phyloP scores from a whole-genome alignment of 2,113 vertebrate genomes.

The Donacobius atricapilla region DNA sequence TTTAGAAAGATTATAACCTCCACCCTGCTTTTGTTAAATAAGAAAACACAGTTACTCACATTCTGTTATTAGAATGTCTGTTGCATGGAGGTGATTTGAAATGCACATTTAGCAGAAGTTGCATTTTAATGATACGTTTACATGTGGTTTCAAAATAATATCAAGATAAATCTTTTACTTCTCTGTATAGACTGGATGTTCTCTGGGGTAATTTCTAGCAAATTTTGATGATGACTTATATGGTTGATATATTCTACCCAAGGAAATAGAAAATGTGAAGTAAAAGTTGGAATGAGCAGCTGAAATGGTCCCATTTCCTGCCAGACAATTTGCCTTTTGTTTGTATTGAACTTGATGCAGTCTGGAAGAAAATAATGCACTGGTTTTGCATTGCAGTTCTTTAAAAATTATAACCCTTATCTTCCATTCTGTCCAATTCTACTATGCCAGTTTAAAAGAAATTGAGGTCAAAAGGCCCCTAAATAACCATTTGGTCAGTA shows the following conservation, averaged over 20 bases:
- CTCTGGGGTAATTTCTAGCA: background rate
- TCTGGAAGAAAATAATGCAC: background rate
- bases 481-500: constrained; percentile 49
- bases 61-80: background rate
- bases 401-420: constrained; percentile 26
- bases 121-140: background rate
- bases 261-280: constrained; percentile 33
- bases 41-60: background rate
- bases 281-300: constrained; percentile 8
- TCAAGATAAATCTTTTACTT: background rate
- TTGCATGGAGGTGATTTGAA: background rate
- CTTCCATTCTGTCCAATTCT: background rate
- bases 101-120: background rate
- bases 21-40: background rate
- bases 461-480: constrained; percentile 23
- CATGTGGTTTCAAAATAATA: background rate
- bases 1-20: background rate
- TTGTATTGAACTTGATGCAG: background rate
- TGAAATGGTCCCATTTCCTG: constrained; percentile 27
- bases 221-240: constrained; percentile 22
- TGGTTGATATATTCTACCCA: background rate
- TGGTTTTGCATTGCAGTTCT: constrained; percentile 22
- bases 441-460: background rate
- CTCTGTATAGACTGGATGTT: background rate
- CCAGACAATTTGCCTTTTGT: constrained; percentile 27